Base-by-base conservation (phyloP, 2,797 vertebrate genomes). In the Loriculus beryllinus region DNA sequence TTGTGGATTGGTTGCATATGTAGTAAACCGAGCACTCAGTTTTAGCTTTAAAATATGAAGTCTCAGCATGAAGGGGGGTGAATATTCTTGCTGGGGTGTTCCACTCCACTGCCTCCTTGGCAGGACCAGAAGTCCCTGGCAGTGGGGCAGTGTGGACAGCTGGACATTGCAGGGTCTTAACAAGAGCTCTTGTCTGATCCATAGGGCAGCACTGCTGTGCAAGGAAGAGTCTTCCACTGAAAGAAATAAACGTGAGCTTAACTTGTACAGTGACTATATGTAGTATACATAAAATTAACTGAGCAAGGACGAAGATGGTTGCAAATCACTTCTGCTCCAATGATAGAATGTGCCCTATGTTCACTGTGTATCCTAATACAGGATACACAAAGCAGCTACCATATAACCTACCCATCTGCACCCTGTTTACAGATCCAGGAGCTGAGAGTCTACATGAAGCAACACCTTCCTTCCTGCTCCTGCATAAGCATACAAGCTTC, bases 31-130 rank as follows among this genome's bases (percentile, higher is more conserved):
- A 92, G 37, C 51, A 33, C 17, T 67, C 19, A 8, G 40, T 33
- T 91, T 67, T 35, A 67, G 57, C 22, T 77, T 83, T 59, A 89
- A 79, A 94, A 94, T 69, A 89, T 67, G 25, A 94, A 84, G 57
- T 31, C 29, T 47, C 39, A 28, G 9, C 31, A 12, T 19, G 54
- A 77, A 77, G 29, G 20, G 20, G 18, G 35, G 59, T 59, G 47
- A 84, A 47, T 37, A 54, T 35, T 10, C 21, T n/a, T 52, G 6
- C 45, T 76, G 47, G 35, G 10, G 25, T 69, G 47, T 54, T 84
- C 43, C 48, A 54, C 7, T 57, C 15, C 29, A 15, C 17, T 90
- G 37, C 19, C 37, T 64, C n/a, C 14, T n/a, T 75, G 48, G 28
- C 16, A 43, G 40, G 21, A 22, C 18, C 31, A 85, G 47, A 54